Percentiles rank a stretch among this genome's conserved stretches.
Conservation (phyloP, 2,113 vertebrate species). For the Aramus guarauna region DNA sequence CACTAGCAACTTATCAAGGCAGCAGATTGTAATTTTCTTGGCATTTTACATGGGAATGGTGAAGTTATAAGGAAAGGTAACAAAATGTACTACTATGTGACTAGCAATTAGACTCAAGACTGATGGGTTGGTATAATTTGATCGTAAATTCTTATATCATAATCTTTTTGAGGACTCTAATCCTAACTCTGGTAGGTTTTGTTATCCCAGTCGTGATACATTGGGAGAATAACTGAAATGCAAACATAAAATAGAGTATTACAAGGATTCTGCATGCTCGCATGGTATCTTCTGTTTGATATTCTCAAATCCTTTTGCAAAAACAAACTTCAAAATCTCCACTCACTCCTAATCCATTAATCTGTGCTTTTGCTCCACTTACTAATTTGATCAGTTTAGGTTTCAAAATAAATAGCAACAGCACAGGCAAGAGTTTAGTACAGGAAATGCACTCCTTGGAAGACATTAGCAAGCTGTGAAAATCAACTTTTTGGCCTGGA, state of each 20-base stretch:
- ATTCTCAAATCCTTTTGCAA: background rate
- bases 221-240: background rate
- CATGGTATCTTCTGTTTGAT: background rate
- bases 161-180: background rate
- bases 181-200: background rate
- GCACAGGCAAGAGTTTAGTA: background rate
- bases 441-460: background rate
- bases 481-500: slow-evolving; percentile 31
- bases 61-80: background rate
- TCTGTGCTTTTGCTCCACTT: background rate
- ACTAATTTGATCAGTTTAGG: background rate
- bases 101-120: background rate
- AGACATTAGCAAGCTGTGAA: background rate
- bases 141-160: background rate
- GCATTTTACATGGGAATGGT: background rate
- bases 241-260: background rate
- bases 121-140: background rate
- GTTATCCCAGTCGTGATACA: background rate
- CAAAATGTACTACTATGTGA: background rate
- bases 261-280: background rate
- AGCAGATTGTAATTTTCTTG: background rate
- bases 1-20: background rate
- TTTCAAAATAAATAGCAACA: background rate
- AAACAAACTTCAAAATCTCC: background rate
- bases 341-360: background rate